Percentiles rank a stretch among this genome's conserved stretches.
Conservation (phyloP, 2,113 vertebrate species). For the Bubo scandiacus region DNA sequence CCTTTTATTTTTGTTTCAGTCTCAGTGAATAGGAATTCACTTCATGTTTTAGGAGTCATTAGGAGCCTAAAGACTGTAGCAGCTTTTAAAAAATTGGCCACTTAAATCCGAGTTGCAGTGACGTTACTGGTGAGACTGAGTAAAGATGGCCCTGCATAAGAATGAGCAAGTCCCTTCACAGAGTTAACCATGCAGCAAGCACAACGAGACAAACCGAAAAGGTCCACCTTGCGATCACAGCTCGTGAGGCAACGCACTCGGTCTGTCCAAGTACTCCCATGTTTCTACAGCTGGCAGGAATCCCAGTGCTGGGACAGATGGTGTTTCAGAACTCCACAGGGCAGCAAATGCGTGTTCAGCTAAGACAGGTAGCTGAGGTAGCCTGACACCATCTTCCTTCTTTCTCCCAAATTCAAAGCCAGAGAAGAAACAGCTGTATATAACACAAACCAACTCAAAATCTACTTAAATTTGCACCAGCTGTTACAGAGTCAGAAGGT, state of each 20-base stretch:
- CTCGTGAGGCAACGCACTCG: neutral
- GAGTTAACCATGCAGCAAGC: neutral
- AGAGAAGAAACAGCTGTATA: neutral
- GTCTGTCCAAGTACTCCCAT: neutral
- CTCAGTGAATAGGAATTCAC: conserved; percentile 34
- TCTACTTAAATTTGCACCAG: neutral
- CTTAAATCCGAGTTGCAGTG: conserved; percentile 20
- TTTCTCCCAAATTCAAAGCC: neutral
- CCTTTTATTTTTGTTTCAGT: conserved; percentile 29
- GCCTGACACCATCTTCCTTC: neutral
- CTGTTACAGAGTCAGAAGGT: neutral
- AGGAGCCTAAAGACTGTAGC: conserved; percentile 57
- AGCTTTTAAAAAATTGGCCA: conserved; percentile 43
- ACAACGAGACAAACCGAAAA: neutral
- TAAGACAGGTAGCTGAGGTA: neutral
- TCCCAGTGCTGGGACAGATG: neutral
- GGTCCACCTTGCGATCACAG: neutral
- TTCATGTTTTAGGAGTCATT: conserved; percentile 51
- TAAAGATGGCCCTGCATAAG: neutral
- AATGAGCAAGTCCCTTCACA: neutral
- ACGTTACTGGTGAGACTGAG: neutral
- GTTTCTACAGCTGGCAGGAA: neutral
- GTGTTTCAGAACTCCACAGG: neutral
- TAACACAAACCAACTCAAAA: neutral
- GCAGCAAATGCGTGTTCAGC: accelerated